Base-by-base conservation (phyloP, 2,888 invertebrate genomes). In the Erpobdella octoculata region DNA sequence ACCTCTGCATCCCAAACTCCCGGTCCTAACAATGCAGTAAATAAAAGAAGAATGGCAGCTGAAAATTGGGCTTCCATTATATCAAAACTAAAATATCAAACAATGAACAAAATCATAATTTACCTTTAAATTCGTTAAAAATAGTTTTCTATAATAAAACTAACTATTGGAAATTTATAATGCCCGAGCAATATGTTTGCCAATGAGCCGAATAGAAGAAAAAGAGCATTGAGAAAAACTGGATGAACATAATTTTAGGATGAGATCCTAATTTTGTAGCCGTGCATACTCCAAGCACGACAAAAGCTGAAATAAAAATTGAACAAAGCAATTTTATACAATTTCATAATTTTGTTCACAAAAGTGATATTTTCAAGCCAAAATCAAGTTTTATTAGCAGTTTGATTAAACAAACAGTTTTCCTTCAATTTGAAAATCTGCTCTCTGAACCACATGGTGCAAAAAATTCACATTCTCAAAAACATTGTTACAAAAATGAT, bases 161-260 rank as follows among this genome's bases (percentile, higher is more conserved):
- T 78, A 77, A 85, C 84, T 75, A 79, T 37, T 83, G 82, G 79
- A 86, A 86, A 70, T 80, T 78, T 18, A 86, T 78, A 31, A 82
- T 84, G 84, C 89, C 97, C 75, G 97, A 95, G 53, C 97, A 96
- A 84, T 98, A 99, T 0, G 97, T 95, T 83, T 97, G 96, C 98
- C 98, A 99, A 85, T 99, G 98, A 28, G 98, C 97, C 84, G 92
- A 92, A 85, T 98, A 99, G 86, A 97, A 99, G 76, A 97, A 85
- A 38, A 92, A 90, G 86, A 94, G 91, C 36, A 94, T 93, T 84
- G 92, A 89, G 83, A 96, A 91, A 83, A 93, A 92, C 87, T 94
- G 88, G 83, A 93, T 91, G 85, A 97, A 92, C 89, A 97, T 90
- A 90, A 93, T 91, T 73, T 89, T 90, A 25, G 95, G 93, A 82